Evolutionary conservation across 2,888 invertebrate genomes (phyloP), one percentile per base, ranked within the genome.

Genomic region (Monochamus alternatus): DNA sequence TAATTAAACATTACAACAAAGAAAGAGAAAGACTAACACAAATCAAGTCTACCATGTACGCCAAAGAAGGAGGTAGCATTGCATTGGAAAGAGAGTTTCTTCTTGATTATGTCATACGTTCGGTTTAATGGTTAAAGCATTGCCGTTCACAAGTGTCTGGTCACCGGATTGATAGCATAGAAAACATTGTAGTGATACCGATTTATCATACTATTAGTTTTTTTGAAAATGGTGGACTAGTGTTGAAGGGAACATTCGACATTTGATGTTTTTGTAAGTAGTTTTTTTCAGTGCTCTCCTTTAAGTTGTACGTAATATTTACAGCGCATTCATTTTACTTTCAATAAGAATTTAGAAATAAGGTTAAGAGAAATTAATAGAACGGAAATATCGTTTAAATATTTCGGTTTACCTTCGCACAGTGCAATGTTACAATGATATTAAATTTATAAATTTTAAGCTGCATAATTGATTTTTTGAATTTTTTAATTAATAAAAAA

Each of bases 61-160:
- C 10, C 43, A 22, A 59, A 68, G 58, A 38, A 68, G 68, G 75
- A 71, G 58, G 55, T 22, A 51, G 43, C 44, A 59, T 22, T 62
- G 58, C 14, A 58, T 58, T 75, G 67, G 69, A 72, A 52, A 62
- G 75, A 47, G 62, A 66, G 52, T 67, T 72, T 71, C 67, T 75
- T 75, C 38, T 7, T 55, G 66, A 58, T 70, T 71, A 38, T 44
- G 63, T 43, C 68, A 68, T 67, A 9, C 60, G 52, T 68, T 68
- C 62, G n/a, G 44, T 62, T 44, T 22, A 72, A 67, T 55, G 44
- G 71, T 72, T 67, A 68, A 71, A 67, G 66, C 66, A 68, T 72
- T 58, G 52, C 66, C 59, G 22, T 44, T 75, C 70, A 47, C 51
- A 68, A 43, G 68, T 51, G 7, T 51, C 47, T 38, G 43, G 58